Conservation (phyloP, 2,797 vertebrate species). For the Pantherophis alleghaniensis region DNA sequence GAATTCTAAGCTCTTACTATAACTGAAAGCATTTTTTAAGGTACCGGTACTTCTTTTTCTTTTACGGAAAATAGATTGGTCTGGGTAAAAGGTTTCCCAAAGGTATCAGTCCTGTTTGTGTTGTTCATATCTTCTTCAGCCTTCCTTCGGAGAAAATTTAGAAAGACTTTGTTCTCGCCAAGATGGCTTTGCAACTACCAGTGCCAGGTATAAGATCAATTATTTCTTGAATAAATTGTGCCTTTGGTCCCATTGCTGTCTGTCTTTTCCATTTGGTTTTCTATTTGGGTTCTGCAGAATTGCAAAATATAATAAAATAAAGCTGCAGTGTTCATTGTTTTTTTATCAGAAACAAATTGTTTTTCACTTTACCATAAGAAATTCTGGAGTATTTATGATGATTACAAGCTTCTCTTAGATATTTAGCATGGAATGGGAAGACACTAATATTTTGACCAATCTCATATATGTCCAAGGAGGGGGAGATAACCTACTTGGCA, state of each 20-base stretch:
- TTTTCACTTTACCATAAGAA: neutral
- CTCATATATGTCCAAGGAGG: neutral
- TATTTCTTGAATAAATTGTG: neutral
- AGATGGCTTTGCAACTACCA: neutral
- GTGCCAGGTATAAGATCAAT: neutral
- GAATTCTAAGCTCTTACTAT: neutral
- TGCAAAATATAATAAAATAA: neutral
- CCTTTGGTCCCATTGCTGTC: neutral
- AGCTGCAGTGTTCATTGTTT: neutral
- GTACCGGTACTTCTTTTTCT: neutral
- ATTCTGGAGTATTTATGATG: neutral
- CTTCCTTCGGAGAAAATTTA: neutral
- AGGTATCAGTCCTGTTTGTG: neutral
- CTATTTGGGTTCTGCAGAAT: neutral
- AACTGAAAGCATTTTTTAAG: conserved; percentile 19
- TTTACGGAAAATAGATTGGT: neutral
- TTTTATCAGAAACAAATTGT: neutral
- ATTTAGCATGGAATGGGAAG: neutral
- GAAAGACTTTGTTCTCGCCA: neutral
- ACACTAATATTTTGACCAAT: neutral
- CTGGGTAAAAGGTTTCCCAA: neutral
- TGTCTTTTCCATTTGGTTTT: neutral
- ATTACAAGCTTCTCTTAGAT: neutral
- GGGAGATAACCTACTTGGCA: neutral
- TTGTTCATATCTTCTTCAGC: neutral